A percentile compares a stretch with the other conserved stretches of the same genome.
phyloP scores from a whole-genome alignment of 2,888 invertebrate genomes.

The Ophonus ardosiacus region DNA sequence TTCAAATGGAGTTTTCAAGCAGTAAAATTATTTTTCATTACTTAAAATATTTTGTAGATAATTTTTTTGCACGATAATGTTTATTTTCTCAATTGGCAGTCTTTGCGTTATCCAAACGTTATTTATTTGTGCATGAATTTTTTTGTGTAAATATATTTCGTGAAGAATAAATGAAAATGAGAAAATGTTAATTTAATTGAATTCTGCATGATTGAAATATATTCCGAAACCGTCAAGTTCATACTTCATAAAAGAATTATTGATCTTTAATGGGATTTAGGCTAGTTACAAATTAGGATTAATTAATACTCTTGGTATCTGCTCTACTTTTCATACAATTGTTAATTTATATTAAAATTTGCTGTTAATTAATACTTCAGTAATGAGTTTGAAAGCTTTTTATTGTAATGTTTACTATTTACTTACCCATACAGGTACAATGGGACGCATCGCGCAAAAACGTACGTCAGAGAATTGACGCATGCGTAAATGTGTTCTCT shows the following conservation, averaged over 20 bases:
- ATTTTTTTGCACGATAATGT: constrained; percentile 15
- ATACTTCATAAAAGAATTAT: constrained; percentile 34
- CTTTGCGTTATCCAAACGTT: constrained; percentile 10
- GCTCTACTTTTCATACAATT: background rate
- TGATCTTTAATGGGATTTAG: background rate
- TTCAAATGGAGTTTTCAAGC: background rate
- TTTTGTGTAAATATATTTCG: constrained; percentile 30
- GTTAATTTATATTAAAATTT: constrained; percentile 9
- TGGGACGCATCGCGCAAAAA: constrained; percentile 17
- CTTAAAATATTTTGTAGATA: background rate
- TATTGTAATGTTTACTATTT: constrained; percentile 27
- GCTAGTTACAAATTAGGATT: background rate
- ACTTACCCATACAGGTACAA: constrained; percentile 13
- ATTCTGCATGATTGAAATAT: constrained; percentile 40
- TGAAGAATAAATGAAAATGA: constrained; percentile 52
- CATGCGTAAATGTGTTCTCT: constrained; percentile 15
- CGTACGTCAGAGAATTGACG: constrained; percentile 14
- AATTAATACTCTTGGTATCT: background rate
- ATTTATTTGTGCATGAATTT: constrained; percentile 21
- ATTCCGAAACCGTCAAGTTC: constrained; percentile 22
- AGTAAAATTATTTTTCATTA: background rate
- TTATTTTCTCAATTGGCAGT: constrained; percentile 19
- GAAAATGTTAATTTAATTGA: constrained; percentile 30
- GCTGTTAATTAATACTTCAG: constrained; percentile 1
- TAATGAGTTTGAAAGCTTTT: constrained; percentile 18